phyloP scores from a whole-genome alignment of 2,797 vertebrate genomes.

The Spinus olivaceus region DNA sequence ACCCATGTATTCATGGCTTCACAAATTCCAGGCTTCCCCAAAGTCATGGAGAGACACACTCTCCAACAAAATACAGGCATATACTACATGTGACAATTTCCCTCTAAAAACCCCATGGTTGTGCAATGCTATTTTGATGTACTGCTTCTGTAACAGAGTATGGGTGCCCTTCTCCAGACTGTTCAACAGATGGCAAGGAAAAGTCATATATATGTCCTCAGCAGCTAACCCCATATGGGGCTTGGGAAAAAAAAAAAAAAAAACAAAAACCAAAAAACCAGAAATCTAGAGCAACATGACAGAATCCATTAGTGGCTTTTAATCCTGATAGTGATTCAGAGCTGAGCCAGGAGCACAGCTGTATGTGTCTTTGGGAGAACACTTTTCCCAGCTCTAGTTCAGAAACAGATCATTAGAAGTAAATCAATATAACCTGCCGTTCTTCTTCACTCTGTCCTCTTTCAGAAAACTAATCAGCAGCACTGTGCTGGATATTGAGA shows the following conservation, averaged over 20 bases:
- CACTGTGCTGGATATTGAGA: neutral
- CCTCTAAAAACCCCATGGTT: neutral
- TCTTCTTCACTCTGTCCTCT: constrained; percentile 25
- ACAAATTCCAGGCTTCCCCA: neutral
- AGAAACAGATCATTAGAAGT: constrained; percentile 51
- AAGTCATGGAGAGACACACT: neutral
- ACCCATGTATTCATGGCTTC: neutral
- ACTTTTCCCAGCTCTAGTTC: neutral
- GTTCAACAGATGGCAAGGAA: constrained; percentile 17
- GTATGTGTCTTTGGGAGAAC: neutral
- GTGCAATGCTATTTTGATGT: neutral
- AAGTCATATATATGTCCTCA: constrained; percentile 1
- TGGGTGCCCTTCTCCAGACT: neutral
- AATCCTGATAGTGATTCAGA: neutral
- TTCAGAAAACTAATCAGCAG: constrained; percentile 48
- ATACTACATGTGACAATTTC: neutral
- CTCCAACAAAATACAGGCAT: neutral
- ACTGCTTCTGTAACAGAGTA: neutral
- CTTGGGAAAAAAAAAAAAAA: neutral
- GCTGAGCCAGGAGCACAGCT: neutral
- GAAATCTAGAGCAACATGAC: neutral
- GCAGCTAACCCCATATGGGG: neutral
- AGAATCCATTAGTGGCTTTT: constrained; percentile 36
- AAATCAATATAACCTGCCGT: constrained; percentile 54
- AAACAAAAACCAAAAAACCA: neutral